phyloP scores from a whole-genome alignment of 2,797 vertebrate species.

The Otolemur crassicaudatus region DNA sequence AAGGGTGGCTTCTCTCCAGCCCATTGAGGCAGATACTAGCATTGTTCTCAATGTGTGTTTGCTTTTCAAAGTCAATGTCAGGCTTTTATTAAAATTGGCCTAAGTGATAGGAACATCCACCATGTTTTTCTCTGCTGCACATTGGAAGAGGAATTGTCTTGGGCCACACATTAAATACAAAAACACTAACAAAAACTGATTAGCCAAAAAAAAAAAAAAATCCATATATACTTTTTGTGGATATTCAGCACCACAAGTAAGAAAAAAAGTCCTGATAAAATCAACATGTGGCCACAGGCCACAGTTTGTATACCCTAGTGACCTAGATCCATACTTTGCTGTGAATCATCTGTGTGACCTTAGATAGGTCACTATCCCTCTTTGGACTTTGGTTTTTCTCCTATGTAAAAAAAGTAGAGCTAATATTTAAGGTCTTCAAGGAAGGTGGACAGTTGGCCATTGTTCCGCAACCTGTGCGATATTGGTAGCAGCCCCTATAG shows the following conservation, averaged over 20 bases:
- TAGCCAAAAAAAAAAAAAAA: no score
- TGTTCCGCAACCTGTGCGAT: background rate
- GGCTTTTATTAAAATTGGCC: background rate
- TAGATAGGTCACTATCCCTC: background rate
- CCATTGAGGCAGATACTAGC: background rate
- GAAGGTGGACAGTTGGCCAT: no score
- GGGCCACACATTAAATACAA: no score
- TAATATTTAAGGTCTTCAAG: background rate
- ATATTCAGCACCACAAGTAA: no score
- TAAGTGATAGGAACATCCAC: background rate
- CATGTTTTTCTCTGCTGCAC: no score
- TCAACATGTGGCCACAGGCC: no score
- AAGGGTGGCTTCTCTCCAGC: background rate
- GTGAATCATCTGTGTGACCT: background rate
- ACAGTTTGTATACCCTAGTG: no score
- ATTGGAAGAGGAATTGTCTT: no score
- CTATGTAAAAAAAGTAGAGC: background rate
- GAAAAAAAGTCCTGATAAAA: no score
- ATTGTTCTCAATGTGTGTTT: background rate
- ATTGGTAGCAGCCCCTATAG: background rate
- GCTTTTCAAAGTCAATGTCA: background rate
- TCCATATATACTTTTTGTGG: no score
- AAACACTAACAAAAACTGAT: no score
- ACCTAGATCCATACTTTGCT: background rate
- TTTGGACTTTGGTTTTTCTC: slow-evolving; percentile 5